A percentile compares a stretch with the other conserved stretches of the same genome.
phyloP scores from a whole-genome alignment of 2,888 invertebrate genomes.

The Dicyrtomina minuta region DNA sequence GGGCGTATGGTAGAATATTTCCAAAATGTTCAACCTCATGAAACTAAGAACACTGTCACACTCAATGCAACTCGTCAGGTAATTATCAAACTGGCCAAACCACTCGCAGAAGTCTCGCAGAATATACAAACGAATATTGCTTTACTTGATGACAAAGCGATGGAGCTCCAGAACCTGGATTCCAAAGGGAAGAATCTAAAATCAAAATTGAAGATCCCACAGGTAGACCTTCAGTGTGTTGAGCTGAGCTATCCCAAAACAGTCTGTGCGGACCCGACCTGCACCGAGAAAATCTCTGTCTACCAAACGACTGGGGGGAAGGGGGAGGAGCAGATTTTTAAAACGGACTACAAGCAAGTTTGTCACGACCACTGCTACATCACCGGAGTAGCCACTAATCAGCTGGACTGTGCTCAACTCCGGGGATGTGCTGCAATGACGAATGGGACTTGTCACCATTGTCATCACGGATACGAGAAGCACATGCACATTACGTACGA shows the following conservation, averaged over 20 bases:
- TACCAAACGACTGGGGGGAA: background rate
- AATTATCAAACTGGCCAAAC: too few relatives aligned
- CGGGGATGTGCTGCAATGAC: conserved; percentile 12
- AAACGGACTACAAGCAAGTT: conserved; percentile 16
- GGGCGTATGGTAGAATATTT: conserved; percentile 34
- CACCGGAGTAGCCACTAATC: background rate
- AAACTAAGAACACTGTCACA: conserved; percentile 30
- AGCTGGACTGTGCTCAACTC: background rate
- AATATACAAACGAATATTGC: conserved; percentile 34
- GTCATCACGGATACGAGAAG: conserved; percentile 24
- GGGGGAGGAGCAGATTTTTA: background rate
- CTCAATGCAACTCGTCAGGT: conserved; percentile 35
- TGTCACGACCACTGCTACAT: too few relatives aligned
- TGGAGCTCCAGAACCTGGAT: conserved; percentile 4
- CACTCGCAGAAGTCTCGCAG: conserved; percentile 27
- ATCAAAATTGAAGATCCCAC: too few relatives aligned
- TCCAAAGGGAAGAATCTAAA: background rate
- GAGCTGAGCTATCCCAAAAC: conserved; percentile 25
- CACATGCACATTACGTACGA: conserved; percentile 41
- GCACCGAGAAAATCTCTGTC: too few relatives aligned
- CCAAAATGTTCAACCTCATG: conserved; percentile 21
- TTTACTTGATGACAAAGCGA: conserved; percentile 11
- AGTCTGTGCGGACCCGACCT: too few relatives aligned
- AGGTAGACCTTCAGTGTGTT: background rate
- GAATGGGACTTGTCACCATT: background rate